Base-by-base conservation (phyloP, 2,888 invertebrate genomes). In the Bugula neritina region DNA sequence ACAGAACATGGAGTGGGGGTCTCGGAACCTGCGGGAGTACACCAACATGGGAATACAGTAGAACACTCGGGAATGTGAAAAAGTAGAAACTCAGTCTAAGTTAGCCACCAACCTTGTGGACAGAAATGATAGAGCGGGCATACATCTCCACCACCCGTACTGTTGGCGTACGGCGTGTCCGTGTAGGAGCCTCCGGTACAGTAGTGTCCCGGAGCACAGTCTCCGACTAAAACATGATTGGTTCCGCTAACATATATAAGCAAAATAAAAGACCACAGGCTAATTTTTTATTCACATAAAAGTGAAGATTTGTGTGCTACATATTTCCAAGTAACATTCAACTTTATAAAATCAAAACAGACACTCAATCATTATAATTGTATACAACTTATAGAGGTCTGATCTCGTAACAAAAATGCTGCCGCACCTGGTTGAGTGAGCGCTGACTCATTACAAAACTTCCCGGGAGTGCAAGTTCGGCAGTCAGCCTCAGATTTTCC, bases 381-480 rank as follows among this genome's bases (percentile, higher is more conserved):
- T n/a, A n/a, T n/a, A n/a, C n/a, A n/a, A n/a, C n/a, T n/a, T n/a
- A n/a, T n/a, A n/a, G n/a, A n/a, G n/a, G n/a, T n/a, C n/a, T n/a
- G n/a, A n/a, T n/a, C n/a, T n/a, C n/a, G n/a, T n/a, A n/a, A n/a
- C n/a, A n/a, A n/a, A n/a, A n/a, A n/a, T n/a, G n/a, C n/a, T n/a
- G n/a, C n/a, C 63, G 10, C 31, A 63, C 63, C 63, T 29, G 63
- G 63, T 17, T 27, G 2, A 5, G 25, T 63, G 10, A 63, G 63
- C 27, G 31, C 27, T n/a, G 80, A 79, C 13, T 81, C 81, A 23
- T 81, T 79, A 76, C 81, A 82, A 75, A 75, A 82, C 72, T 73
- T 79, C 5, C 83, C 83, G 2, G 83, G 83, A 54, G 80, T 80
- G 76, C 82, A 82, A 0, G 80, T 79, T 31, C 81, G 79, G 74